Percentiles rank a stretch among this genome's conserved stretches.
These are phyloP conservation scores for Taphrorychus bicolor DNA, from an alignment of 2,888 invertebrate species.

Conservation along the genomic window DNA sequence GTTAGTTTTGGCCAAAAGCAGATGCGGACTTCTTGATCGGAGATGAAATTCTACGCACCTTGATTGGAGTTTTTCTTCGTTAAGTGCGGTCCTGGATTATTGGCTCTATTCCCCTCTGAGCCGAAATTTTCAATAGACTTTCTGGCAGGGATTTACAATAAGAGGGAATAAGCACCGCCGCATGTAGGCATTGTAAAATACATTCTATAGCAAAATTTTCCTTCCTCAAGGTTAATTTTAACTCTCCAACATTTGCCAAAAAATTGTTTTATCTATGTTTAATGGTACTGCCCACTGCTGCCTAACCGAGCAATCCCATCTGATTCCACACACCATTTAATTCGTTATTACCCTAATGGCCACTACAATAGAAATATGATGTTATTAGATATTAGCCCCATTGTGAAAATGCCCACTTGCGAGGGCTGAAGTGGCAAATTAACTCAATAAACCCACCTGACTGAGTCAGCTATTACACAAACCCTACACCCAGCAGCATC, in stretches of 20 bases:
- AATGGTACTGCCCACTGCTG: too few relatives aligned
- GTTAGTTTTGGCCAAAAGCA: background rate
- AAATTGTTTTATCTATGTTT: too few relatives aligned
- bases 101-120: constrained; percentile 2
- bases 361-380: constrained; percentile 9
- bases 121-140: constrained; percentile 23
- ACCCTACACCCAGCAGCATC: too few relatives aligned
- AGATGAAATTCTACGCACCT: too few relatives aligned
- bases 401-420: background rate
- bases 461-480: too few relatives aligned
- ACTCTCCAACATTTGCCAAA: too few relatives aligned
- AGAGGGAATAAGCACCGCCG: constrained; percentile 18
- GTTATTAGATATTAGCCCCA: background rate
- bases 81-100: background rate
- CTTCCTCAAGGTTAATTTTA: too few relatives aligned
- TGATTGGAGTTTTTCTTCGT: too few relatives aligned
- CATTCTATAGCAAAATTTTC: constrained; percentile 42
- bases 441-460: background rate
- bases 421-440: background rate
- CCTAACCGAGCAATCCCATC: too few relatives aligned
- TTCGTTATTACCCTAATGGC: constrained; percentile 15
- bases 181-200: constrained; percentile 24
- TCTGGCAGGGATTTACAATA: constrained; percentile 15
- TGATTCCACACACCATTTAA: constrained; percentile 15
- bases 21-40: too few relatives aligned